Base-by-base conservation (phyloP, 1,140 invertebrate genomes). In the Coboldia fuscipes region DNA sequence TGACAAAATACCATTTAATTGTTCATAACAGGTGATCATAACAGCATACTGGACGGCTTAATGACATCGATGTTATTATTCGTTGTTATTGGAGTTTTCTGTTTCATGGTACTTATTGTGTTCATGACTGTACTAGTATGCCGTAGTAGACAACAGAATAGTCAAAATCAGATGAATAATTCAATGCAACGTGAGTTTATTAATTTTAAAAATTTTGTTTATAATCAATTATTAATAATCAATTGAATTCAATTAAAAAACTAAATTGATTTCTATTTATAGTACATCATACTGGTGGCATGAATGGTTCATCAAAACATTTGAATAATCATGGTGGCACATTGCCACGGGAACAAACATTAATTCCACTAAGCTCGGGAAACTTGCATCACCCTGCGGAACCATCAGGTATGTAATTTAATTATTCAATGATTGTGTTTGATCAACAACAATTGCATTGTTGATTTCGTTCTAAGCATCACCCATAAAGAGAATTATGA, bases 311-410 rank as follows among this genome's bases (percentile, higher is more conserved):
- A 49, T 70, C 68, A 54, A 68, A 65, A 46, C 68, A 66, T 47
- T 61, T 68, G 60, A 63, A 60, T n/a, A n/a, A n/a, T n/a, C 47
- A 58, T 56, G 55, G 55, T 45, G 62, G 50, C 44, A 58, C 50
- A 35, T 45, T 54, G 36, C 45, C 56, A 47, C 44, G 56, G 46
- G 45, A 56, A 41, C 48, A 50, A 28, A 54, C 55, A 45, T 47
- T 56, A 45, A 45, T 55, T 48, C 50, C 57, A 36, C 41, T 58
- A 44, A 54, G 50, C 45, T 74, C 77, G 80, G 80, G 79, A 85
- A 85, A 86, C 80, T 82, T 75, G 79, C 70, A 69, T 72, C 77
- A 72, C 80, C 80, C 80, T 85, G 80, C 70, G 79, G 78, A 75
- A 75, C 75, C 64, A 66, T 63, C 67, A 68, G 73, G 75, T 70